Conservation (phyloP, 1,140 invertebrate species). For the Drosophila equinoxialis region DNA sequence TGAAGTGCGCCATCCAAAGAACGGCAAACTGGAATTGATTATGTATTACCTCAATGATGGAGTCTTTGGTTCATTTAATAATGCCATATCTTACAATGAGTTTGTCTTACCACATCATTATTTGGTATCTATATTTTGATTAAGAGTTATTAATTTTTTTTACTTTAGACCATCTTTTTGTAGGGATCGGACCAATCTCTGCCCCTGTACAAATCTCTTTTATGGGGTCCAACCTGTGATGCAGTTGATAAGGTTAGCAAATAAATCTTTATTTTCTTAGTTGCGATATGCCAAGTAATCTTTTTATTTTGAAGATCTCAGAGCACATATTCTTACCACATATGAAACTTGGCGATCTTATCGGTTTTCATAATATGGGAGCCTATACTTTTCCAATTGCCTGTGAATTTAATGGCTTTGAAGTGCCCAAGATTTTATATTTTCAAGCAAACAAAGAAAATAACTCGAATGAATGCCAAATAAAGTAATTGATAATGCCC, state of each 20-base stretch:
- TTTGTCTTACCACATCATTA: constrained; percentile 83
- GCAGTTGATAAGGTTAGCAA: constrained; percentile 91
- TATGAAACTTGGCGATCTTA: constrained; percentile 91
- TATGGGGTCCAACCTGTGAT: constrained; percentile 99
- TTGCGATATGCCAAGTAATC: too few species aligned
- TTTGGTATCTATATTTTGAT: constrained; percentile 33
- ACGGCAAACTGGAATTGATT: constrained; percentile 84
- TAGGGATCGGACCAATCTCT: constrained; percentile 38
- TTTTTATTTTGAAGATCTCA: constrained; percentile 59
- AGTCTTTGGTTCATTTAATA: constrained; percentile 99
- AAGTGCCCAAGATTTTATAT: constrained; percentile 64
- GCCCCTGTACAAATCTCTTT: constrained; percentile 83
- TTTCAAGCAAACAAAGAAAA: constrained; percentile 43
- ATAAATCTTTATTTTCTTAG: not conserved
- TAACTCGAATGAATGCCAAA: constrained; percentile 38
- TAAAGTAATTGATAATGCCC: not conserved
- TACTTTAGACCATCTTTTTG: not conserved
- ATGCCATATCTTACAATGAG: constrained; percentile 95
- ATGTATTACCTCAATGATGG: constrained; percentile 99
- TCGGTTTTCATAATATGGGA: constrained; percentile 96
- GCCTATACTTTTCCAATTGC: constrained; percentile 96
- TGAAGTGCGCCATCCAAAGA: constrained; percentile 84
- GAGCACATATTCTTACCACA: constrained; percentile 88
- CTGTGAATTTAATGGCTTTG: constrained; percentile 96
- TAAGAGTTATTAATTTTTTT: too few species aligned